Percentiles rank a stretch among this genome's conserved stretches.
Conservation (phyloP, 2,113 vertebrate genomes). For the Seriola quinqueradiata region DNA sequence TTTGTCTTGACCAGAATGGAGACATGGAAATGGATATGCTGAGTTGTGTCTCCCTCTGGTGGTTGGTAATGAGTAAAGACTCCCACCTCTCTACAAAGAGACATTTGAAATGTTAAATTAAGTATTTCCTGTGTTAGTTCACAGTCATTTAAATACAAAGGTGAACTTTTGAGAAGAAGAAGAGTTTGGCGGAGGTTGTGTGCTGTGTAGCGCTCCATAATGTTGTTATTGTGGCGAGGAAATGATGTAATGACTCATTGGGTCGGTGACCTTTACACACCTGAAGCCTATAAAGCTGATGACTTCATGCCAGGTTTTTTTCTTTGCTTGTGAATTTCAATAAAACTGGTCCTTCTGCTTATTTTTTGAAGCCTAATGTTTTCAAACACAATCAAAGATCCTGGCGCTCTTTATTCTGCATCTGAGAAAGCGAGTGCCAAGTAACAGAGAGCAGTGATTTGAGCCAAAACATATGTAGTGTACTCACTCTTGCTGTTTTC, state of each 20-base stretch:
- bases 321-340: not conserved
- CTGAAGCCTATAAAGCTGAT: not conserved
- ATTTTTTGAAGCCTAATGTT: not conserved
- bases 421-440: not conserved
- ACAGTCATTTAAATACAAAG: no score
- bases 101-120: no score
- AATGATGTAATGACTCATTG: not conserved
- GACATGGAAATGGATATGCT: not conserved
- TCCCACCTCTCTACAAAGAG: not conserved
- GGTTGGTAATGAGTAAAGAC: not conserved
- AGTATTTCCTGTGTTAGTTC: no score
- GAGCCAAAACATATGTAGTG: not conserved
- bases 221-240: not conserved
- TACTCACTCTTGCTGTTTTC: not conserved
- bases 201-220: not conserved
- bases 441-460: not conserved
- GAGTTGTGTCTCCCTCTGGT: conserved; percentile 59
- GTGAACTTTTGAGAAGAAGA: no score
- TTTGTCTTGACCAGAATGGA: not conserved
- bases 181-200: no score
- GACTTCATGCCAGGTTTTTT: not conserved
- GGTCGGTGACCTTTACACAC: not conserved
- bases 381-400: not conserved
- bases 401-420: not conserved
- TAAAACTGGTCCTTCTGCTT: not conserved